Base-by-base conservation (phyloP, 2,113 vertebrate species). In the Sakesphorus luctuosus region DNA sequence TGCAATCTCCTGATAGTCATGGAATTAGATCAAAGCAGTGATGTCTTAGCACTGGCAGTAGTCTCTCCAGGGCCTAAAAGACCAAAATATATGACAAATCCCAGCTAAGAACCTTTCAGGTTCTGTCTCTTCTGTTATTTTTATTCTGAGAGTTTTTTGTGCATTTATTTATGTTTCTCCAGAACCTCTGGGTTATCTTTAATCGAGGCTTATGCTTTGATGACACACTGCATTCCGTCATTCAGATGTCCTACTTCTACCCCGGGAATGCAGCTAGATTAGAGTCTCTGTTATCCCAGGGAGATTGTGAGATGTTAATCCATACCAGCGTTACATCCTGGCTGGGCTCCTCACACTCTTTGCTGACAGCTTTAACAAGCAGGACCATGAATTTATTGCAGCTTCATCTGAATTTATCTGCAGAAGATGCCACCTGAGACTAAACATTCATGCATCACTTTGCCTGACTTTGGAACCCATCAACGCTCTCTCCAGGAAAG, bases 401-500 rank as follows among this genome's bases (percentile, higher is more conserved):
- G 76, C 50, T 79, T 89, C 90, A 93, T 68, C 82, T 18, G n/a
- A 76, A 73, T 72, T 76, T 84, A 87, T 84, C 80, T 96, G 62
- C 62, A 94, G 62, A 91, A 94, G 59, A 76, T 76, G 80, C 67
- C 88, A 93, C 94, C 92, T 92, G 88, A 93, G 93, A 96, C 49
- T 75, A 92, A 92, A 61, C 36, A 66, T 81, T 91, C 43, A 17
- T 38, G 36, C 63, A 83, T 91, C 73, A 55, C 89, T 95, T 96
- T 7, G 13, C 49, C 43, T 56, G 49, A 38, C 62, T 79, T 91
- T 76, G 87, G 63, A 87, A 74, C 38, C 35, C 74, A 89, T 79
- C 94, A 94, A 8, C 18, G 5, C 25, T 77, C 38, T 80, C 55
- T 67, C 40, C 13, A 33, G 50, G 38, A 93, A 84, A 93, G 69